A percentile compares a stretch with the other conserved stretches of the same genome.
Conservation (phyloP, 2,113 vertebrate genomes). For the Microtus montanus region DNA sequence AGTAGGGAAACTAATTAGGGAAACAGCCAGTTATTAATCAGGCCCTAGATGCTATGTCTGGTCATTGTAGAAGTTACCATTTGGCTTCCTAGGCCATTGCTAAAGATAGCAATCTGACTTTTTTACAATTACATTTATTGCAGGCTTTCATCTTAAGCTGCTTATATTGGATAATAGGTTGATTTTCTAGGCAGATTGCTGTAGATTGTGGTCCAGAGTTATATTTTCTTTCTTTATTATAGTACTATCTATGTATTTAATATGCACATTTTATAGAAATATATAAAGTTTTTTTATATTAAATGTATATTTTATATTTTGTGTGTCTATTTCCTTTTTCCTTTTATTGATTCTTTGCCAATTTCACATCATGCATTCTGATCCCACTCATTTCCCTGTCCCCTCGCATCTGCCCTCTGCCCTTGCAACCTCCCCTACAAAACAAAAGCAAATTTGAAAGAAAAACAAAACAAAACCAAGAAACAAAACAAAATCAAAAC, state of each 20-base stretch:
- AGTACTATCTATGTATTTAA: background rate
- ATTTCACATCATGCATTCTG: background rate
- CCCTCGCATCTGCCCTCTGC: background rate
- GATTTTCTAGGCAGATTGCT: background rate
- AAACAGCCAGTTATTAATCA: background rate
- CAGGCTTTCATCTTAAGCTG: background rate
- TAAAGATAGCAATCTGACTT: background rate
- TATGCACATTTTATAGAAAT: background rate
- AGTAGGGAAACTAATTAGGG: background rate
- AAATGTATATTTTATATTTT: background rate
- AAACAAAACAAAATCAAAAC: too few species aligned
- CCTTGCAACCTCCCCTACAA: background rate
- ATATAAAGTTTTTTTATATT: background rate
- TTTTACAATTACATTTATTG: background rate
- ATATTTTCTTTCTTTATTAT: background rate
- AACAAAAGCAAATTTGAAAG: background rate
- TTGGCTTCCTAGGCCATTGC: background rate
- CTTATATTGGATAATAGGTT: background rate
- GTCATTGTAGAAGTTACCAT: background rate
- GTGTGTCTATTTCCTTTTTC: background rate
- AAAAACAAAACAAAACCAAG: too few species aligned
- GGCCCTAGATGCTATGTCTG: background rate
- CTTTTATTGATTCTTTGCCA: background rate
- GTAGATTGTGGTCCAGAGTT: background rate
- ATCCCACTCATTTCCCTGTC: background rate